These are phyloP conservation scores for Pasiphila rectangulata DNA, from an alignment of 2,888 invertebrate species.

Conservation along the genomic window DNA sequence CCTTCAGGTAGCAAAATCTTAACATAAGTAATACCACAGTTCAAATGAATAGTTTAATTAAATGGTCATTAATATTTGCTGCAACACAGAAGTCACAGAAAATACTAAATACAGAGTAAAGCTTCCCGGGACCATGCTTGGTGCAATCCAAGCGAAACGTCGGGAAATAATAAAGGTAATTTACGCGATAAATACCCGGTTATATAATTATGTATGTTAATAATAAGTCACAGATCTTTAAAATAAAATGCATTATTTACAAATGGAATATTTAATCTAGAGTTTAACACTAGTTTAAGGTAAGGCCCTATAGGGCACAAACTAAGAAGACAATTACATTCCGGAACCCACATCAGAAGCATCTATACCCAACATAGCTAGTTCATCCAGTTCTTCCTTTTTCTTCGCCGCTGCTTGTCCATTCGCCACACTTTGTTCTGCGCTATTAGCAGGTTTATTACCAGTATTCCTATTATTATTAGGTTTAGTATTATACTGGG, in stretches of 20 bases:
- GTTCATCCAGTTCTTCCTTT: constrained; percentile 84
- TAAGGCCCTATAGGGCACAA: neutral
- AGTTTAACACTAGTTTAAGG: neutral
- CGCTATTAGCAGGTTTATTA: neutral
- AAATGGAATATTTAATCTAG: neutral
- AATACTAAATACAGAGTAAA: too few relatives aligned
- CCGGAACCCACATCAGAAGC: constrained; percentile 87
- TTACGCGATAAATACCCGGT: too few relatives aligned
- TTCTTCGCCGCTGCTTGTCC: constrained; percentile 45
- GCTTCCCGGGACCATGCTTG: too few relatives aligned
- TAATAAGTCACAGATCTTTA: neutral
- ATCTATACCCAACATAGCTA: constrained; percentile 93
- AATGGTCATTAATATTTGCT: too few relatives aligned
- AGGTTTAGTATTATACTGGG: constrained; percentile 32
- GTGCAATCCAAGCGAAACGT: too few relatives aligned
- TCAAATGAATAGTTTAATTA: too few relatives aligned
- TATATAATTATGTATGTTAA: too few relatives aligned
- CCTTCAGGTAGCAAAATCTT: too few relatives aligned
- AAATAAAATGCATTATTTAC: neutral
- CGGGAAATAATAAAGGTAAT: too few relatives aligned
- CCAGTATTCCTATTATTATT: constrained; percentile 23
- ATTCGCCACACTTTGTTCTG: constrained; percentile 21
- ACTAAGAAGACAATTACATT: constrained; percentile 35
- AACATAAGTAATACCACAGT: too few relatives aligned
- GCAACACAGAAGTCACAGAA: too few relatives aligned